phyloP scores from a whole-genome alignment of 2,888 invertebrate species.

The Chrysomela aeneicollis region DNA sequence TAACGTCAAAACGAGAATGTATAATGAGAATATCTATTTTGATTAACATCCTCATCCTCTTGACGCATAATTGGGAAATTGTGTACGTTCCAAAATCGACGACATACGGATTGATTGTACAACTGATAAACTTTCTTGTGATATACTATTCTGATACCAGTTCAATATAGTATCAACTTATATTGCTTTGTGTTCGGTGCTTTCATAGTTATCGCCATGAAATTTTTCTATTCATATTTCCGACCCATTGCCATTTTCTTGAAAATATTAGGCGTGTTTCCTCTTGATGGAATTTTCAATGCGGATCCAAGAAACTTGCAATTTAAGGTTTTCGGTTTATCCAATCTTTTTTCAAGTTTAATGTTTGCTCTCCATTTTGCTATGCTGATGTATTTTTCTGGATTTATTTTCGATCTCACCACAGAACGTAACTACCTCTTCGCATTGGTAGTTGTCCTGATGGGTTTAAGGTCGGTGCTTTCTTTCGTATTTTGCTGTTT shows the following conservation, averaged over 20 bases:
- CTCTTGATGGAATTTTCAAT: slow-evolving; percentile 41
- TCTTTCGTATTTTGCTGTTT: slow-evolving; percentile 36
- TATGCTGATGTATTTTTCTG: slow-evolving; percentile 34
- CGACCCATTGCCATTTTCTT: slow-evolving; percentile 42
- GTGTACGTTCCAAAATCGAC: background rate
- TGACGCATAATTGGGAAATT: too few relatives aligned
- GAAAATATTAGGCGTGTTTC: slow-evolving; percentile 44
- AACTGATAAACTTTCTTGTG: background rate
- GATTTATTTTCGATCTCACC: slow-evolving; percentile 30
- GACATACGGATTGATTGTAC: background rate
- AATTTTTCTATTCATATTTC: slow-evolving; percentile 47
- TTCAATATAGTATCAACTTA: background rate
- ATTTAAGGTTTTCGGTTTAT: slow-evolving; percentile 27
- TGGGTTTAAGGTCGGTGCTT: slow-evolving; percentile 34
- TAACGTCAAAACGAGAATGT: too few relatives aligned
- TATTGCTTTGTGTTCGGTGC: background rate
- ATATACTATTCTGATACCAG: too few relatives aligned
- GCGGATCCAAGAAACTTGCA: slow-evolving; percentile 31
- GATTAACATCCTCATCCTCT: too few relatives aligned
- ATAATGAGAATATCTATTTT: too few relatives aligned
- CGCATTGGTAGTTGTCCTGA: slow-evolving; percentile 28
- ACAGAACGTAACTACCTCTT: slow-evolving; percentile 1
- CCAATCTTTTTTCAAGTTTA: slow-evolving; percentile 15
- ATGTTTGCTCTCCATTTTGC: slow-evolving; percentile 31
- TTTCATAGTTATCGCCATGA: slow-evolving; percentile 13